Base-by-base conservation (phyloP, 2,113 vertebrate species). In the Onychorhynchus coronatus region DNA sequence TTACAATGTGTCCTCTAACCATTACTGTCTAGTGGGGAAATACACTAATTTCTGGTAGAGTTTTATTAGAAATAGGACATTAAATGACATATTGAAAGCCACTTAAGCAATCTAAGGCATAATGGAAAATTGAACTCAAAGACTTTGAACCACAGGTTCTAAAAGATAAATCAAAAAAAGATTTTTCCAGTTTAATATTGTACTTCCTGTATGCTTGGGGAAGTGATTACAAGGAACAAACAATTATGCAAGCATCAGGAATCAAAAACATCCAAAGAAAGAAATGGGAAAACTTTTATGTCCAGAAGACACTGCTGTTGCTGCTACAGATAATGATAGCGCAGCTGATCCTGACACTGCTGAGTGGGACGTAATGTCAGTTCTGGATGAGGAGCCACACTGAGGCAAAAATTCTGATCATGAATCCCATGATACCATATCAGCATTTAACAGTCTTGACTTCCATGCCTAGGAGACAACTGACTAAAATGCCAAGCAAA, bases 371-470 rank as follows among this genome's bases (percentile, higher is more conserved):
- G 47, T 97, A 97, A 97, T 97, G 97, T 98, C 97, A 98, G 95
- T 97, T 97, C 96, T 96, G 97, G 95, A 97, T 95, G 96, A 98
- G 88, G 91, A 91, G 80, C 80, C 95, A 50, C 81, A 89, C 79
- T 93, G 87, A 53, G 94, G 96, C 91, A 95, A 97, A 96, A 97
- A 96, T 97, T 97, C 96, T 95, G 96, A 97, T 98, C 96, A 97
- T 95, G 96, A 97, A 94, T 98, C 97, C 97, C 97, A 47, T 91
- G 97, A 93, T 92, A 97, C 97, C 95, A 65, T 88, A 95, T 98
- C 97, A 98, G 86, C 96, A 95, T 97, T 97, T 98, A 97, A 94
- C 94, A 96, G 84, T 93, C 91, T 89, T 92, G 92, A 80, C 94
- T 97, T 91, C 94, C 91, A 94, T 97, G 96, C 96, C 95, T 91